phyloP scores from a whole-genome alignment of 2,797 vertebrate genomes.

The Pangasius djambal region DNA sequence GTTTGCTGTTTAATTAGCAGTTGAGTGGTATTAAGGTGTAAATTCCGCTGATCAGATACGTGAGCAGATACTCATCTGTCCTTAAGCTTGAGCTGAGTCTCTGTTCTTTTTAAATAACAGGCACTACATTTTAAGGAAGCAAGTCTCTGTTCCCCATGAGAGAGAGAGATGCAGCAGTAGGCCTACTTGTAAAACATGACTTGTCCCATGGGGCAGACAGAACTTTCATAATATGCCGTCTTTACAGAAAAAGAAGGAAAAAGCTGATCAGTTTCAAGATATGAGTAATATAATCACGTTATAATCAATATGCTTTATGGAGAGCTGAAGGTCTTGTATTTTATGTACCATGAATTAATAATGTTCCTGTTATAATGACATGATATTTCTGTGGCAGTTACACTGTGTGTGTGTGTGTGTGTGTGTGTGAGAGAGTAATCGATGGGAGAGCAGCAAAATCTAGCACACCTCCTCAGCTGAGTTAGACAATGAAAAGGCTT shows the following conservation, averaged over 20 bases:
- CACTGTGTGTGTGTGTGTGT: neutral
- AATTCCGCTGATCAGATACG: neutral
- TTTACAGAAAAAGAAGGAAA: constrained; percentile 13
- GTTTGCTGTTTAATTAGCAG: neutral
- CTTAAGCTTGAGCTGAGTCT: constrained; percentile 20
- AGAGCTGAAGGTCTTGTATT: neutral
- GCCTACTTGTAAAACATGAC: constrained; percentile 14
- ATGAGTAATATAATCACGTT: neutral
- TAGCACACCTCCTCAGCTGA: neutral
- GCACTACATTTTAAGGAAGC: neutral
- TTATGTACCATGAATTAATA: constrained; percentile 22
- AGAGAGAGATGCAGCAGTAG: constrained; percentile 21
- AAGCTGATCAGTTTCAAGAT: neutral
- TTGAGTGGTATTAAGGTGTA: neutral
- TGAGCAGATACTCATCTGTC: constrained; percentile 9
- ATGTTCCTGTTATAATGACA: constrained; percentile 11
- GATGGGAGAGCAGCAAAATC: neutral
- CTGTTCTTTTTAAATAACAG: constrained; percentile 28
- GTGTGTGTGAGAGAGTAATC: neutral
- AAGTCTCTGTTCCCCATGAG: neutral
- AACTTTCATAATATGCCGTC: constrained; percentile 9
- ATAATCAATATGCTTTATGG: constrained; percentile 1
- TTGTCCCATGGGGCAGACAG: constrained; percentile 26
- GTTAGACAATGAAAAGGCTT: neutral
- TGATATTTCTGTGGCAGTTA: constrained; percentile 34